These are phyloP conservation scores for Papilio polytes DNA, from an alignment of 1,140 invertebrate species.

Conservation along the genomic window DNA sequence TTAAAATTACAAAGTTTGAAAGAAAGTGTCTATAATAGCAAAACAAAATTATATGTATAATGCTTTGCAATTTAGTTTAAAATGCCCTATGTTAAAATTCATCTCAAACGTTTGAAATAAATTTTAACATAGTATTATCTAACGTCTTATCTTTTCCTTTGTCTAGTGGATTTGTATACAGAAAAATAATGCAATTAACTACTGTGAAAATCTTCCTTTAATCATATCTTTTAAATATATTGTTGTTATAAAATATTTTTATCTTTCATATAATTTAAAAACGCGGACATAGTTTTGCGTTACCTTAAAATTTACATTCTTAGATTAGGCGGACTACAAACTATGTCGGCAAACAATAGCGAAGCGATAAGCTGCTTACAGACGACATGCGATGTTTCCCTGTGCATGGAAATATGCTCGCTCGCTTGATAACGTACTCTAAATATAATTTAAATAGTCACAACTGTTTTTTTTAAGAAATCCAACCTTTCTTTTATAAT, in stretches of 20 bases:
- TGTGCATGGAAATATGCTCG: conserved; percentile 34
- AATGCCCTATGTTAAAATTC: neutral
- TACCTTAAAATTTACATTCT: conserved; percentile 32
- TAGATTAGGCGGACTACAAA: conserved; percentile 36
- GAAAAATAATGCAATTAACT: neutral
- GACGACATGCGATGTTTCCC: conserved; percentile 38
- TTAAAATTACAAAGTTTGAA: too few species aligned
- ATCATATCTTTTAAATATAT: conserved; percentile 18
- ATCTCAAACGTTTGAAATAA: neutral
- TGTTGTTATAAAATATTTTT: conserved; percentile 6
- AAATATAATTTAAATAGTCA: neutral
- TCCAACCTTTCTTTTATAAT: too few species aligned
- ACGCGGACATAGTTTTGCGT: conserved; percentile 11
- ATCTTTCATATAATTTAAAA: neutral
- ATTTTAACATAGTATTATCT: neutral
- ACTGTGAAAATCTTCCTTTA: neutral
- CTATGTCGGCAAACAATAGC: conserved; percentile 29
- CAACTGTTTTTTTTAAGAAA: too few species aligned
- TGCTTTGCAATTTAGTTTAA: neutral
- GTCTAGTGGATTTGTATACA: conserved; percentile 5
- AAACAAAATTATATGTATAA: too few species aligned
- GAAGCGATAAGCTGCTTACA: conserved; percentile 21
- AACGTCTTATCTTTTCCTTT: conserved; percentile 6
- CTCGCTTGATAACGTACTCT: conserved; percentile 21
- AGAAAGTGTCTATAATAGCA: too few species aligned